phyloP scores from a whole-genome alignment of 2,888 invertebrate genomes.

The Argyra leucocephala region DNA sequence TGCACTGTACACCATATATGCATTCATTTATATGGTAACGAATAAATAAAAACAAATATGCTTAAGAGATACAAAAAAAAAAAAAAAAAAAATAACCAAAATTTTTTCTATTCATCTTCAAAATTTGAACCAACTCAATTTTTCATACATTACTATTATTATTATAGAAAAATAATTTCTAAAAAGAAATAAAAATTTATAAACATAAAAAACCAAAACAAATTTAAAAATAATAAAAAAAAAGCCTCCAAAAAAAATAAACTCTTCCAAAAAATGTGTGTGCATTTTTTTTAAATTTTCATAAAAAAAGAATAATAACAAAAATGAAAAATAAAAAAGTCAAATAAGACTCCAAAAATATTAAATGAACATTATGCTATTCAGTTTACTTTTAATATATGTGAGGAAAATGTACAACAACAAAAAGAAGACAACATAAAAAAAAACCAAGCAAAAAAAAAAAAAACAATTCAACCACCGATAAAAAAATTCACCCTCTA shows the following conservation, averaged over 20 bases:
- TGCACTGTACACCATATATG: no score
- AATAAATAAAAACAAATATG: no score
- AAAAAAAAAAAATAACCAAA: no score
- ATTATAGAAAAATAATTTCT: background rate
- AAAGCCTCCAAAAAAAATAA: background rate
- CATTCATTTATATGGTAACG: no score
- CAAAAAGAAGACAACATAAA: background rate
- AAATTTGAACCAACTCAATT: background rate
- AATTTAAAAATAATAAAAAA: background rate
- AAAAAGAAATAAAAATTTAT: no score
- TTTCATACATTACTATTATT: background rate
- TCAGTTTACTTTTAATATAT: background rate
- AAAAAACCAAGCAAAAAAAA: background rate
- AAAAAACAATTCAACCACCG: no score
- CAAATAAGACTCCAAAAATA: no score
- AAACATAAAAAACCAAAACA: no score
- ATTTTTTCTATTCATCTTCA: conserved; percentile 2
- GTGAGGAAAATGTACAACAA: background rate
- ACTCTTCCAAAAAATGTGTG: background rate
- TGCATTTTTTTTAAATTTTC: background rate
- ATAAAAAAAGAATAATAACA: background rate
- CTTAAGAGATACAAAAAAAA: no score
- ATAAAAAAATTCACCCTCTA: background rate
- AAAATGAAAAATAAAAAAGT: background rate
- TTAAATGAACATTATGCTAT: background rate